Evolutionary conservation across 2,113 vertebrate species (phyloP), one percentile per base, ranked within the genome.

Genomic region (Siniperca knerii): DNA sequence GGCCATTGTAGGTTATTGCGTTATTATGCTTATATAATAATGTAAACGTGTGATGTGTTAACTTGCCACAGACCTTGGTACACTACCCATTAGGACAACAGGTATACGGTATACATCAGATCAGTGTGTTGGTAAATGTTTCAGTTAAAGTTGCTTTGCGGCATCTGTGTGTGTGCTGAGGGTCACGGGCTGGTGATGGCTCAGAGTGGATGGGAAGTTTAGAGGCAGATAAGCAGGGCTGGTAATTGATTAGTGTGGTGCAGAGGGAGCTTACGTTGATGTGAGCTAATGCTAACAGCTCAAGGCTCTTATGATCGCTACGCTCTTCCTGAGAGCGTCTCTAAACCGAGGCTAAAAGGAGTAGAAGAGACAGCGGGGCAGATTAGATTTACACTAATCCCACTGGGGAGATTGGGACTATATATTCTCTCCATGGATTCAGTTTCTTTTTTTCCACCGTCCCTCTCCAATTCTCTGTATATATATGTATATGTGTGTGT

Each of bases 171-270:
- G 37, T 29, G 40, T 58, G 23, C 23, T 25, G 50, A 20, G 58
- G 50, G 58, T 72, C 52, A 68, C 2, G 3, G 69, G 52, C 75
- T 18, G 60, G 42, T 78, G 82, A 70, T 68, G 42, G 66, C 70
- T 78, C 40, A 9, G 65, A 72, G 33, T 79, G 84, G 77, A 82
- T 54, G 76, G 42, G 64, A 82, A 75, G 82, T 74, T 86, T 77
- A 44, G 75, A 79, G 72, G 67, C 83, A 85, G 89, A 89, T 90
- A 80, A 87, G 83, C 46, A 48, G 60, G 71, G 85, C 15, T 54
- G 71, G 68, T 90, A 92, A 94, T 92, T 93, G 92, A 94, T 94
- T 92, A 87, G 76, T 81, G 82, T 89, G 89, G 73, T 75, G 83
- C 78, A 90, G 75, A 82, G 87, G 86, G 88, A 87, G 92, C 87